Evolutionary conservation across 1,140 invertebrate species (phyloP), one percentile per base, ranked within the genome.

Genomic region (Drosophila baimaii): DNA sequence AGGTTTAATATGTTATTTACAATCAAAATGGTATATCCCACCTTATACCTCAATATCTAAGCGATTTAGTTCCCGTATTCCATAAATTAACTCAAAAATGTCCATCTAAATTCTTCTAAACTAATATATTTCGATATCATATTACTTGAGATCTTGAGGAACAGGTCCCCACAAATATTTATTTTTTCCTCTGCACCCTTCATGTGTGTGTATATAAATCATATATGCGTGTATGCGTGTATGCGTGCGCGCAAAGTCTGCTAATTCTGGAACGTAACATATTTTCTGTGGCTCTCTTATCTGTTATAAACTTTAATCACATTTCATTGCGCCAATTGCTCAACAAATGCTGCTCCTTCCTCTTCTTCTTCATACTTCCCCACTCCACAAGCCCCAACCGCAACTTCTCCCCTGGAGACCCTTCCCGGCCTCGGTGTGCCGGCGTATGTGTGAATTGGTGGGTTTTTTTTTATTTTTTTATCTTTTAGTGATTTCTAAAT

Each of bases 291-390:
- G 57, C 73, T 62, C 46, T 64, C 70, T 86, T 79, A 88, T 86
- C 76, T 88, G 57, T 33, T 63, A 75, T 56, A 74, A 65, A 71
- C 63, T 35, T 75, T 86, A 81, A 85, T 81, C 78, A 56, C 70
- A 78, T 70, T 81, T 85, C 69, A 74, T 76, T 80, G 73, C 52
- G 68, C 68, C 81, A 85, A 84, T 85, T 85, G 77, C 68, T 63
- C 59, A 71, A 63, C 73, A 73, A 63, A 49, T 77, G 73, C 52
- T 52, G 8, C 51, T 35, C 37, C 51, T 27, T 25, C 23, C 10
- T 31, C 55, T 41, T 58, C 61, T 49, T 72, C 13, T 29, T 10
- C 61, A 37, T 27, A 23, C 25, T 29, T 41, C 25, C 25, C 17
- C 47, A 2, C 46, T 13, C 27, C 19, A 17, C 29, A 27, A 17